Evolutionary conservation across 2,888 invertebrate genomes (phyloP).

Genomic region (Polyploca ridens): DNA sequence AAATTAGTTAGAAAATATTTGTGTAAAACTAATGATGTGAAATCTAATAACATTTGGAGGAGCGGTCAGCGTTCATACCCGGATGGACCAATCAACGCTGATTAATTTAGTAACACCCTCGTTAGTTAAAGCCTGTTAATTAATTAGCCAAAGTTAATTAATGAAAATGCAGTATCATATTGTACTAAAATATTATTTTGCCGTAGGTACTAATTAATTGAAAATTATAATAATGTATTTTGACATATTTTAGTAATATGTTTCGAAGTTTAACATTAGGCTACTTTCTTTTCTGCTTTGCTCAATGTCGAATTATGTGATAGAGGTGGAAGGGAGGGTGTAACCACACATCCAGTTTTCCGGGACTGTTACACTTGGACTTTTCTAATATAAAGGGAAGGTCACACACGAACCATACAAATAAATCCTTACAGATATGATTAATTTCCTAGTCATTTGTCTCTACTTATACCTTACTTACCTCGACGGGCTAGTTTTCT

Average conservation of each 20-base stretch:
- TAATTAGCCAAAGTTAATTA: conserved; percentile 77
- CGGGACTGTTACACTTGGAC: not conserved
- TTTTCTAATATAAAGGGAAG: not conserved
- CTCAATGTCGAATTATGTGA: not conserved
- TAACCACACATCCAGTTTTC: not conserved
- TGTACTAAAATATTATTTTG: conserved; percentile 40
- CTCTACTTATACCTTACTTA: not conserved
- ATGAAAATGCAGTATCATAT: conserved; percentile 58
- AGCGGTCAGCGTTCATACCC: conserved; percentile 23
- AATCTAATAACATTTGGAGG: conserved; percentile 9
- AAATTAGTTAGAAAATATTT: not conserved
- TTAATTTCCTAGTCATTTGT: too few species aligned
- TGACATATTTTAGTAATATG: not conserved
- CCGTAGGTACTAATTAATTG: conserved; percentile 35
- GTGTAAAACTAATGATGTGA: not conserved
- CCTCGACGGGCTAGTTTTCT: not conserved
- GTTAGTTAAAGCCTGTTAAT: conserved; percentile 69
- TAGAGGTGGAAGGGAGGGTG: not conserved
- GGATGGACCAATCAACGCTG: conserved; percentile 60
- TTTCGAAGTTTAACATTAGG: not conserved
- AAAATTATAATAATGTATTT: conserved; percentile 33
- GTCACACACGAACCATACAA: not conserved
- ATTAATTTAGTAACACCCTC: conserved; percentile 75
- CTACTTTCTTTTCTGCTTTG: not conserved
- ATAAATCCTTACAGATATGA: not conserved